Evolutionary conservation across 2,888 invertebrate genomes (phyloP).

Genomic region (Andrena camellia): DNA sequence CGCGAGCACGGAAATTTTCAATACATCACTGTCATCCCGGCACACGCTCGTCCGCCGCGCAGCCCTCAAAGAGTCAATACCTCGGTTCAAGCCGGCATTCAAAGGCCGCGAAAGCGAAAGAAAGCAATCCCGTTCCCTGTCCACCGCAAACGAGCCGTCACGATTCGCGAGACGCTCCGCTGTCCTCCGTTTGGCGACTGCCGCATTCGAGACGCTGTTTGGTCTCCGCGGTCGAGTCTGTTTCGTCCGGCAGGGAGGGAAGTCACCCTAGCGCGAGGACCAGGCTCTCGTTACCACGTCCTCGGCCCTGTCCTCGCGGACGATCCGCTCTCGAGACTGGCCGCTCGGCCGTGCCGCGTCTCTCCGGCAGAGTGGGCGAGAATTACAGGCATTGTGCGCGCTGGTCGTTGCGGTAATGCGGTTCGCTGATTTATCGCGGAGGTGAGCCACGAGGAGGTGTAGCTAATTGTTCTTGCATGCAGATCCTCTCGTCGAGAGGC

Average conservation of each 20-base stretch:
- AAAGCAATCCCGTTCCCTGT: constrained; percentile 4
- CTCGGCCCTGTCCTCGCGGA: constrained; percentile 59
- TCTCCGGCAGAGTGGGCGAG: constrained; percentile 79
- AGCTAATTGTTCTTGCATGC: constrained; percentile 83
- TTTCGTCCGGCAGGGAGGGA: background rate
- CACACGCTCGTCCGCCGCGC: background rate
- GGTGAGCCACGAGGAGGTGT: constrained; percentile 82
- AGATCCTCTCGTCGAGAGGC: constrained; percentile 68
- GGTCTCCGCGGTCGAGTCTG: background rate
- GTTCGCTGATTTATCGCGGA: constrained; percentile 81
- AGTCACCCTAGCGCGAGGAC: background rate
- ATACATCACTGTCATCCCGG: constrained; percentile 1
- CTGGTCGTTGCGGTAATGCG: constrained; percentile 81
- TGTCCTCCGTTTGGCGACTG: background rate
- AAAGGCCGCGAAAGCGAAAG: background rate
- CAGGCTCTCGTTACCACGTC: constrained; percentile 64
- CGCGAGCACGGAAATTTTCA: background rate
- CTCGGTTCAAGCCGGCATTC: too few relatives aligned
- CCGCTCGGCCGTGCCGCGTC: constrained; percentile 43
- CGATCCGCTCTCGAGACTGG: constrained; percentile 48
- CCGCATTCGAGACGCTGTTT: background rate
- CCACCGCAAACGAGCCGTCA: constrained; percentile 11
- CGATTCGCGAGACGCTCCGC: background rate
- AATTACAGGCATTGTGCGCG: constrained; percentile 82
- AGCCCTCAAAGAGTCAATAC: background rate